Base-by-base conservation (phyloP, 2,888 invertebrate species). In the Cosmia pyralina region DNA sequence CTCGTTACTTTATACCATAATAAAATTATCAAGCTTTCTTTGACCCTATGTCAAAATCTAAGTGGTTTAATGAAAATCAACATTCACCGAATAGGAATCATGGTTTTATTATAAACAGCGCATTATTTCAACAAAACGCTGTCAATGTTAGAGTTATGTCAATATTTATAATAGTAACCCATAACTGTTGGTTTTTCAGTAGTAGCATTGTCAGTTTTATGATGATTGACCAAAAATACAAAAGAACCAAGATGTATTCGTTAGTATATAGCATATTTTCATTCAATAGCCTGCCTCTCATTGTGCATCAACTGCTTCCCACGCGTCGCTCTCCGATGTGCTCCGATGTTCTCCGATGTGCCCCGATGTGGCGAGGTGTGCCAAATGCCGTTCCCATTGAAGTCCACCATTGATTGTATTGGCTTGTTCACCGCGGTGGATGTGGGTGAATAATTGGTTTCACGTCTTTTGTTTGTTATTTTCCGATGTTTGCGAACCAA, bases 371-470 rank as follows among this genome's bases (percentile, higher is more conserved):
- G 22, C 4, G 62, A 81, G 79, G 81, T 75, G 81, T 71, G 83
- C 79, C 81, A 78, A 71, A 77, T 72, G 83, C 53, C 58, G 75
- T 52, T 53, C n/a, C 70, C 50, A 81, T 82, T 81, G 58, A 82
- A 58, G 13, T 63, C n/a, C 7, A 19, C 57, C 69, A 66, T 82
- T 69, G 59, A 78, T 66, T 69, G 83, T 74, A 71, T 68, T 62
- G 60, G 28, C 55, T 66, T 69, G 57, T 68, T 55, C 58, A 52
- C 34, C 48, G 41, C 48, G 6, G 50, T 66, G 46, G 52, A 60
- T 70, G 52, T 67, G 41, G 48, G 34, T 78, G 70, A 78, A 70
- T 78, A 78, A 78, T 74, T 74, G 60, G 60, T 78, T 78, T 53
- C 44, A 53, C n/a, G 60, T 65, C 38, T 60, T 50, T 13, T n/a